A percentile compares a stretch with the other conserved stretches of the same genome.
Conservation (phyloP, 2,113 vertebrate species). For the Tylochromis polylepis region DNA sequence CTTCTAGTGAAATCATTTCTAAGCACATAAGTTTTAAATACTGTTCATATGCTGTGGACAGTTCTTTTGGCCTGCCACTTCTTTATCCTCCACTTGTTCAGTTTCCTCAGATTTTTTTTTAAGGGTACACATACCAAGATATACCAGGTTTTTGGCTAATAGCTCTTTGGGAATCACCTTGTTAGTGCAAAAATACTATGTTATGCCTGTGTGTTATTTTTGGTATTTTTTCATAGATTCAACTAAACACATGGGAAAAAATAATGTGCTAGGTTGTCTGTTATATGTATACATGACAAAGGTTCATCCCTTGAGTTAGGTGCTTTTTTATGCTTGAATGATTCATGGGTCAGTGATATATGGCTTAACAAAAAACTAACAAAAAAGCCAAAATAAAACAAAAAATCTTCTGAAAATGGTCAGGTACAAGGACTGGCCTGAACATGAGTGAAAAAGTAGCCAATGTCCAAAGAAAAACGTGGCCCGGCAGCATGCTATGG, state of each 20-base stretch:
- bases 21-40: background rate
- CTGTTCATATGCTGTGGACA: background rate
- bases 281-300: background rate
- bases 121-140: background rate
- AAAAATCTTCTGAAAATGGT: background rate
- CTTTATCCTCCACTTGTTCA: background rate
- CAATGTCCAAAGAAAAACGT: background rate
- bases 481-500: background rate
- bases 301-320: background rate
- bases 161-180: background rate
- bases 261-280: background rate
- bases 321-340: background rate
- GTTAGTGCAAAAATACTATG: background rate
- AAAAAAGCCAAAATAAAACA: background rate
- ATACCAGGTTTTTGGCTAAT: background rate
- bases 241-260: background rate
- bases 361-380: background rate
- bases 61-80: background rate
- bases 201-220: background rate
- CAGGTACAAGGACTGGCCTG: background rate
- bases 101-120: background rate
- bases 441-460: background rate
- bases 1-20: background rate
- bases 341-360: background rate
- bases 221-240: background rate